Evolutionary conservation across 2,888 invertebrate genomes (phyloP).

Genomic region (Galeruca laticollis): DNA sequence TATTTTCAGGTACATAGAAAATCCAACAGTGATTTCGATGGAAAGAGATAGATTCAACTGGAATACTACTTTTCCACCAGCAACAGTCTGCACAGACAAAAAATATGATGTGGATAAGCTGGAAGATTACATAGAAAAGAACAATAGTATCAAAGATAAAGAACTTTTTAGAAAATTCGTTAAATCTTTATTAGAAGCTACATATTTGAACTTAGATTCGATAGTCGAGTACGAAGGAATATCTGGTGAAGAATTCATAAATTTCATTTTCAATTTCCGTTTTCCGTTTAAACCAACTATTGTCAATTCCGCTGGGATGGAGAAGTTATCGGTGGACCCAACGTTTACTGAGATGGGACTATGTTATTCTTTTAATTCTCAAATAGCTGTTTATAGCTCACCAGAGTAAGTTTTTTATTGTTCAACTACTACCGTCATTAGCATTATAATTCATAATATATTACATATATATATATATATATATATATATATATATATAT

Average conservation of each 20-base stretch:
- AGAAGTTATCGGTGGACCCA: slow-evolving; percentile 66
- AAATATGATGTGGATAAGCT: slow-evolving; percentile 71
- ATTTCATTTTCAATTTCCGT: slow-evolving; percentile 70
- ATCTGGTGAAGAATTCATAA: slow-evolving; percentile 71
- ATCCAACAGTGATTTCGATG: slow-evolving; percentile 81
- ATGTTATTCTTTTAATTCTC: slow-evolving; percentile 78
- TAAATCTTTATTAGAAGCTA: slow-evolving; percentile 70
- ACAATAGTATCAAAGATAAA: slow-evolving; percentile 64
- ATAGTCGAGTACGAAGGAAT: slow-evolving; percentile 71
- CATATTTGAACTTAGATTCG: slow-evolving; percentile 72
- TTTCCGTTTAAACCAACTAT: slow-evolving; percentile 62
- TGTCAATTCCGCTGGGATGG: slow-evolving; percentile 59
- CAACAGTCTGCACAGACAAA: slow-evolving; percentile 75
- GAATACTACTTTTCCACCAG: slow-evolving; percentile 78
- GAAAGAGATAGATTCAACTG: slow-evolving; percentile 79
- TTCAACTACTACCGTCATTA: too few relatives aligned
- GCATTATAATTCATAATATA: too few relatives aligned
- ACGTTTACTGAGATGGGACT: slow-evolving; percentile 78
- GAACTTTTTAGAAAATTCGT: slow-evolving; percentile 71
- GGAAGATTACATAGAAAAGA: slow-evolving; percentile 66
- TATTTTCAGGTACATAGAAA: slow-evolving; percentile 71
- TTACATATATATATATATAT: too few relatives aligned
- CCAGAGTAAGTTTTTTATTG: slow-evolving; percentile 67
- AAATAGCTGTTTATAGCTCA: slow-evolving; percentile 73
- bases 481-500: too few relatives aligned